phyloP scores from a whole-genome alignment of 2,113 vertebrate genomes.

The Elephas maximus region DNA sequence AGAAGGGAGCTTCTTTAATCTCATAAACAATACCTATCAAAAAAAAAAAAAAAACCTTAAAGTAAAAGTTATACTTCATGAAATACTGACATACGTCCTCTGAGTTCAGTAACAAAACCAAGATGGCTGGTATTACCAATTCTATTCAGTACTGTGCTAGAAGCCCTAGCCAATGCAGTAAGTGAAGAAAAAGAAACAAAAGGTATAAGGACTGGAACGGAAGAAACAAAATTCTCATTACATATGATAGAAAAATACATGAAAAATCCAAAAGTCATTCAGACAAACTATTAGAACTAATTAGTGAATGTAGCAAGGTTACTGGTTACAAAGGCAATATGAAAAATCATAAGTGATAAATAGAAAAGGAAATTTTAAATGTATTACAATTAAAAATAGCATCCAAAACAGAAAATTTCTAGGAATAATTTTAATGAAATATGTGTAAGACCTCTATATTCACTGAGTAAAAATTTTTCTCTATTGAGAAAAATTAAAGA shows the following conservation, averaged over 20 bases:
- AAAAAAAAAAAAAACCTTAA: neutral
- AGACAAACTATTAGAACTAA: neutral
- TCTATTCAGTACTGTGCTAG: neutral
- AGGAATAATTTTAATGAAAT: neutral
- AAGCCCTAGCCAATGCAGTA: neutral
- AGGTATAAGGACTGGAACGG: neutral
- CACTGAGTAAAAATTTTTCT: neutral
- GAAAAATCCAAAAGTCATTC: constrained; percentile 23
- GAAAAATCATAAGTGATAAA: neutral
- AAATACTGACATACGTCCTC: neutral
- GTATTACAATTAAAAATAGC: neutral
- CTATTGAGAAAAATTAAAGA: neutral
- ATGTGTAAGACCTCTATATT: neutral
- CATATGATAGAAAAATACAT: constrained; percentile 14
- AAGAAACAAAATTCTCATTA: constrained; percentile 23
- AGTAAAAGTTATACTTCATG: neutral
- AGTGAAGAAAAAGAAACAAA: constrained; percentile 36
- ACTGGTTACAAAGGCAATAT: neutral
- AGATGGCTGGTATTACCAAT: neutral
- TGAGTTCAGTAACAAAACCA: constrained; percentile 17
- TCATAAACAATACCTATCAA: neutral
- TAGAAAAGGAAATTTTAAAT: neutral
- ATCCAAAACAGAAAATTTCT: neutral
- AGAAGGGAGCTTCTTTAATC: constrained; percentile 2
- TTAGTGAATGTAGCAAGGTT: neutral